Evolutionary conservation across 2,888 invertebrate genomes (phyloP).

Genomic region (Prosapia bicincta): DNA sequence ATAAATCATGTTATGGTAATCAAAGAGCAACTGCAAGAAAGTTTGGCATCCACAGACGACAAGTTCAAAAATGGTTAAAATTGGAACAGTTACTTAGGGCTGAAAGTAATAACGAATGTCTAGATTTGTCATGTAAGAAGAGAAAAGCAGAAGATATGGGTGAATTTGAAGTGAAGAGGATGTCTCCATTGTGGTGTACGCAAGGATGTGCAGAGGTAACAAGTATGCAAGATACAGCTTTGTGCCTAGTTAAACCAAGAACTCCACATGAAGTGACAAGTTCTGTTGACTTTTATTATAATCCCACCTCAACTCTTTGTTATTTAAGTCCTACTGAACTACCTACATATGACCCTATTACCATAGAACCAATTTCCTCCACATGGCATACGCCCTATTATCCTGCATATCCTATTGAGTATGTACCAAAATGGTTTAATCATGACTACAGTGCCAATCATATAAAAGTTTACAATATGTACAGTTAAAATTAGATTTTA

Average conservation of each 20-base stretch:
- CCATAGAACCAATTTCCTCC: constrained; percentile 18
- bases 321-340: constrained; percentile 23
- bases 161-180: constrained; percentile 28
- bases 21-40: constrained; percentile 52
- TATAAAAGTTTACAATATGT: constrained; percentile 28
- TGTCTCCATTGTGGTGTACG: constrained; percentile 15
- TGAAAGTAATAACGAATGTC: constrained; percentile 40
- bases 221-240: constrained; percentile 45
- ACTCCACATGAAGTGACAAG: constrained; percentile 29
- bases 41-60: constrained; percentile 51
- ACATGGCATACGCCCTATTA: constrained; percentile 23
- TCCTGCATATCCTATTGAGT: constrained; percentile 12
- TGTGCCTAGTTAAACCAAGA: constrained; percentile 48
- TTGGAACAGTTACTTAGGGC: constrained; percentile 47
- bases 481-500: constrained; percentile 22
- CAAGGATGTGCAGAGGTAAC: constrained; percentile 18
- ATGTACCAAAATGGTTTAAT: constrained; percentile 28
- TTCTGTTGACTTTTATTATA: constrained; percentile 28
- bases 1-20: constrained; percentile 48
- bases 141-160: constrained; percentile 38
- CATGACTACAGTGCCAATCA: constrained; percentile 20
- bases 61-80: constrained; percentile 52
- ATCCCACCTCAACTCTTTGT: constrained; percentile 22
- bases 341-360: constrained; percentile 23
- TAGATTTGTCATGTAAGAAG: constrained; percentile 41